These are phyloP conservation scores for Aegypius monachus DNA, from an alignment of 2,113 vertebrate genomes.

Conservation along the genomic window DNA sequence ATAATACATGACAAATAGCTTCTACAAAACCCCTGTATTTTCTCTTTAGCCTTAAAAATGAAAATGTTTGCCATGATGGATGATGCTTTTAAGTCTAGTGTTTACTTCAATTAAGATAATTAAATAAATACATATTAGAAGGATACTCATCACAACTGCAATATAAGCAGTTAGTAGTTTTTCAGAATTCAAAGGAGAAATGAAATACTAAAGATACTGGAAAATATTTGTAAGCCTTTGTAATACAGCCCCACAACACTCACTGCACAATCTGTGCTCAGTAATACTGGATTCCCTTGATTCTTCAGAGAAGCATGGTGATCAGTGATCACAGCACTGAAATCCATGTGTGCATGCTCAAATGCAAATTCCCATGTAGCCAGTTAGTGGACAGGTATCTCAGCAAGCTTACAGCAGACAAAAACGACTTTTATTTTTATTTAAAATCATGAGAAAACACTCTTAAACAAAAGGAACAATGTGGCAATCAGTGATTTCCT, in stretches of 20 bases:
- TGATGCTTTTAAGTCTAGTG: background rate
- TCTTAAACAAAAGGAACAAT: background rate
- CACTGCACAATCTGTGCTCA: background rate
- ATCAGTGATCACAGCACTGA: background rate
- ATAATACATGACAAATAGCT: background rate
- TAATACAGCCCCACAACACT: background rate
- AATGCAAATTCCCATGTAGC: background rate
- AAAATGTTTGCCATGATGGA: background rate
- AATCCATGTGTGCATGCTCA: fast-evolving
- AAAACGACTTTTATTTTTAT: background rate
- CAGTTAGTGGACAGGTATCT: background rate
- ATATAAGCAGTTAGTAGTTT: background rate
- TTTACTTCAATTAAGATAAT: background rate
- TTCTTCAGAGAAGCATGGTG: background rate
- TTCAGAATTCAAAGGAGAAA: background rate
- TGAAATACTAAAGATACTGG: background rate
- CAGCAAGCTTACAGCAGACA: background rate
- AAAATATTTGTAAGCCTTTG: background rate
- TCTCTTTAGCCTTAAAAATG: background rate
- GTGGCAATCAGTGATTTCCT: background rate
- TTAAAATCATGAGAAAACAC: background rate
- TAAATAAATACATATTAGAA: background rate
- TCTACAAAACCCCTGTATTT: background rate
- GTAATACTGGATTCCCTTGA: background rate
- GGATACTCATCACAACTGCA: background rate